phyloP scores from a whole-genome alignment of 2,888 invertebrate genomes.

The Drosophila maculinotata region DNA sequence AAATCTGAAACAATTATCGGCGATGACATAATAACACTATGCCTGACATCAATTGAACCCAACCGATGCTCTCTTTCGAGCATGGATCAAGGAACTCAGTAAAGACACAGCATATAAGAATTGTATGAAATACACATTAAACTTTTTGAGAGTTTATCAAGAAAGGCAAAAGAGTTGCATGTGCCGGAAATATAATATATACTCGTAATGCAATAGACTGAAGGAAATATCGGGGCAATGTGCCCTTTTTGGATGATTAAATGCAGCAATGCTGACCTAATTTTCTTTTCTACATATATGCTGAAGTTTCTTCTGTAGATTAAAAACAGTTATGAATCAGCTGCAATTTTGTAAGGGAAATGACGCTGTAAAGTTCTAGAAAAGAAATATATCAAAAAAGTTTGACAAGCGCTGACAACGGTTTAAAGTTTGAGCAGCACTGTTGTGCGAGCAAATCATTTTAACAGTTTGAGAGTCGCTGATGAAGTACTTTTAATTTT shows the following conservation, averaged over 20 bases:
- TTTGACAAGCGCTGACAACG: not conserved
- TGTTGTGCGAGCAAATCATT: not conserved
- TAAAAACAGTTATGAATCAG: constrained; percentile 34
- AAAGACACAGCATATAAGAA: not conserved
- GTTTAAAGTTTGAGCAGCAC: constrained; percentile 24
- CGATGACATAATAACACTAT: constrained; percentile 61
- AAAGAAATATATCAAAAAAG: not conserved
- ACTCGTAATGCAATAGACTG: constrained; percentile 22
- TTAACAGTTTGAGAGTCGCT: constrained; percentile 13
- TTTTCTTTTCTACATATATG: constrained; percentile 37
- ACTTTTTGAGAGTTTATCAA: constrained; percentile 38
- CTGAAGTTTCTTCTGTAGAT: constrained; percentile 25
- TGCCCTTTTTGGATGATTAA: constrained; percentile 48
- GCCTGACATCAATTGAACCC: constrained; percentile 47
- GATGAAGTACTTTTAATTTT: not conserved
- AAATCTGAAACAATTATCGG: constrained; percentile 28
- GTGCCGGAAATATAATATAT: constrained; percentile 65
- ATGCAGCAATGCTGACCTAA: constrained; percentile 63
- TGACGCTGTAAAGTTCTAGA: constrained; percentile 3
- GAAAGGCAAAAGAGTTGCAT: constrained; percentile 55
- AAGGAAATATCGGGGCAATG: constrained; percentile 32
- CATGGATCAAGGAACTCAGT: constrained; percentile 23
- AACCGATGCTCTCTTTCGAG: too few species aligned
- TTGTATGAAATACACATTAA: not conserved
- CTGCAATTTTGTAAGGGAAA: constrained; percentile 1